phyloP scores from a whole-genome alignment of 2,888 invertebrate genomes.

The Cephus rjabovi region DNA sequence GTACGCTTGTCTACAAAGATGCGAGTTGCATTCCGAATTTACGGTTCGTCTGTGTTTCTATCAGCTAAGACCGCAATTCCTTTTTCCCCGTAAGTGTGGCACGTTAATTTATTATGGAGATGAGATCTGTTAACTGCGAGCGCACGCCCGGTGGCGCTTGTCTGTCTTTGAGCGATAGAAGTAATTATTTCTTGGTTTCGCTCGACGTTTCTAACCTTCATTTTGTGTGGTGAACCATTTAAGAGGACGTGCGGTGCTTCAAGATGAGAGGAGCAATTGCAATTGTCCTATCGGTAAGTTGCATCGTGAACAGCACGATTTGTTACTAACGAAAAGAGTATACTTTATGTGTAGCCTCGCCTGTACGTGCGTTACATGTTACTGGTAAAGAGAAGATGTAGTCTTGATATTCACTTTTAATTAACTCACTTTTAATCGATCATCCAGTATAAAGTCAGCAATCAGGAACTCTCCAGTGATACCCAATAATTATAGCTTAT shows the following conservation, averaged over 20 bases:
- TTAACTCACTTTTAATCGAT: slow-evolving; percentile 1
- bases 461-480: background rate
- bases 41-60: background rate
- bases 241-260: background rate
- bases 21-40: background rate
- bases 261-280: background rate
- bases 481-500: background rate
- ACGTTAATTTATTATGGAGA: slow-evolving; percentile 7
- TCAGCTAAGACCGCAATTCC: background rate
- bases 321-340: background rate
- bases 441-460: background rate
- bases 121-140: slow-evolving; percentile 7
- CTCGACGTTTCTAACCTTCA: background rate
- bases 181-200: slow-evolving; percentile 9
- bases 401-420: background rate
- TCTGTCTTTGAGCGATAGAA: slow-evolving; percentile 9
- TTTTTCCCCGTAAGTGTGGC: background rate
- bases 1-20: background rate
- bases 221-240: slow-evolving; percentile 1
- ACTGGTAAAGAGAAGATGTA: background rate
- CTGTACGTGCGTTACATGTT: background rate
- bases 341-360: background rate
- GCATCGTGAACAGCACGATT: background rate
- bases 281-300: background rate
- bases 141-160: slow-evolving; percentile 12